These are phyloP conservation scores for Bucorvus abyssinicus DNA, from an alignment of 2,797 vertebrate species.

Conservation along the genomic window DNA sequence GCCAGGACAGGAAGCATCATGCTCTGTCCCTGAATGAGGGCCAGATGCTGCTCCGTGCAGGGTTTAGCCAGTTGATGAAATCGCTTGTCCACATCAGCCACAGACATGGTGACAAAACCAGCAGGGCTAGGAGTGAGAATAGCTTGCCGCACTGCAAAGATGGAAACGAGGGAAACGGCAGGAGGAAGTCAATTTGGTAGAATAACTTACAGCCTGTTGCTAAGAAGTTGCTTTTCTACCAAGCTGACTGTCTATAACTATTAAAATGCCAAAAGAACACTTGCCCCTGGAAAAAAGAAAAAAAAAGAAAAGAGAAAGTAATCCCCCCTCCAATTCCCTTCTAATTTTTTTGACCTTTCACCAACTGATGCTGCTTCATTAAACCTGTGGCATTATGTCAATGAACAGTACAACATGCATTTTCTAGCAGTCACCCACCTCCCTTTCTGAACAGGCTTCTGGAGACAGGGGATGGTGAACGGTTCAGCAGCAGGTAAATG, in stretches of 20 bases:
- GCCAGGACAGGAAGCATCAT: background rate
- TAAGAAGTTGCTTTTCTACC: background rate
- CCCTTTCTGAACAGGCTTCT: background rate
- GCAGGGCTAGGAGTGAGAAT: background rate
- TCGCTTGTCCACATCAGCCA: background rate
- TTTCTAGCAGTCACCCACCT: background rate
- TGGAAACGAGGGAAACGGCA: background rate
- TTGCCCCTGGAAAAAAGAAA: background rate
- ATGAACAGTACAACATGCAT: background rate
- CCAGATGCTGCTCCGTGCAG: background rate
- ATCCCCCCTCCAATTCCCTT: background rate
- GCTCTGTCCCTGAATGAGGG: background rate
- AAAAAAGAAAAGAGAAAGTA: no score
- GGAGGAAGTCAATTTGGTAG: background rate
- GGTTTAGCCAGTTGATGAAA: background rate
- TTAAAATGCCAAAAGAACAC: background rate
- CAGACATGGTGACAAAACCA: background rate
- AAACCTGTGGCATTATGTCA: background rate
- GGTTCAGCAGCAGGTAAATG: background rate
- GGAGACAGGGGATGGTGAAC: background rate
- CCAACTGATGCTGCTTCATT: background rate
- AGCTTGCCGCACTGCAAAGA: background rate
- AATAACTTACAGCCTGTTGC: background rate
- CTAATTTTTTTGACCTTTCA: background rate
- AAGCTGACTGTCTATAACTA: background rate